Conservation (phyloP, 2,888 invertebrate species). For the Drosophila leonis region DNA sequence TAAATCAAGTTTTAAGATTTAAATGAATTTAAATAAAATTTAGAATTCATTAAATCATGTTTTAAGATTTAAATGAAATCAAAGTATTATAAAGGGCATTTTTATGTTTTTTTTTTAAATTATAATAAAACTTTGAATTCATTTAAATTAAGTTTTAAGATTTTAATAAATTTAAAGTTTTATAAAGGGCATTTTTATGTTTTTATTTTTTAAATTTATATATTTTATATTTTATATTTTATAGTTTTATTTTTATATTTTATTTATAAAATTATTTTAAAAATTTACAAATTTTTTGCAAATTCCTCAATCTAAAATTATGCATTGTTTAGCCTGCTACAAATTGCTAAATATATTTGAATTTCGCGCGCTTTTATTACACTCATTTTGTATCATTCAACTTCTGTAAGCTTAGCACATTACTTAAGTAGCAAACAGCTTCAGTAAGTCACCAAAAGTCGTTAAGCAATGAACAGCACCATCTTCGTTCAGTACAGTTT, state of each 20-base stretch:
- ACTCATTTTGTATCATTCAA: background rate
- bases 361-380: background rate
- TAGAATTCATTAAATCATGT: too few species aligned
- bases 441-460: background rate
- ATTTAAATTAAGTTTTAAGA: too few species aligned
- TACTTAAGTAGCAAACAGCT: background rate
- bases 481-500: background rate
- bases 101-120: background rate
- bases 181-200: background rate
- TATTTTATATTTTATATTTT: too few species aligned
- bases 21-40: too few species aligned
- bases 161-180: too few species aligned
- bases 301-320: background rate
- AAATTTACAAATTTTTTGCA: background rate
- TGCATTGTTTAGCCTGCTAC: fast-evolving
- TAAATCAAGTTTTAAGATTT: too few species aligned
- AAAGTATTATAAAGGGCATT: too few species aligned
- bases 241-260: background rate
- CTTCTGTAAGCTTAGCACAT: background rate
- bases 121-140: too few species aligned
- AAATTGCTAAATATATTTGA: background rate
- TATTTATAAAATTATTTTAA: too few species aligned
- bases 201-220: background rate
- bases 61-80: too few species aligned
- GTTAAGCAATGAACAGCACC: background rate